Base-by-base conservation (phyloP, 1,140 invertebrate genomes). In the Zaprionus inermis region DNA sequence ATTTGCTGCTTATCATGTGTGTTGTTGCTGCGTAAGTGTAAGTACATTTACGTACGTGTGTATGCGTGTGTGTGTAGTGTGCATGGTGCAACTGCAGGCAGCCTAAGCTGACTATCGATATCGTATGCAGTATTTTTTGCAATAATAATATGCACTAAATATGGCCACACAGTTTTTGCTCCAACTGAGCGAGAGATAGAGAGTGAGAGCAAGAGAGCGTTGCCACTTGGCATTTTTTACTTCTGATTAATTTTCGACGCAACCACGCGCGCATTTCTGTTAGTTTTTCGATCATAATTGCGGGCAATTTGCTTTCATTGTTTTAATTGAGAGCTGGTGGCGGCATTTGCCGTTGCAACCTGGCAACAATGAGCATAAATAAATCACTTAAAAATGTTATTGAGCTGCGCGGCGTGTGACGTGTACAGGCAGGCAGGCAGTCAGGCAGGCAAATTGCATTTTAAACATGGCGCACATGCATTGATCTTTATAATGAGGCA, bases 371-470 rank as follows among this genome's bases (percentile, higher is more conserved):
- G 61, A 52, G 46, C 59, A 82, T 77, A 88, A 86, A 86, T 86
- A 86, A 86, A 86, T 86, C 83, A 88, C 72, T 82, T 88, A 64
- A 73, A 61, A 69, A 76, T 85, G 78, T 70, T 57, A 85, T 86
- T 72, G 71, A 81, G 70, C 81, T 46, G 14, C 30, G 34, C 49
- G 57, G 55, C n/a, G 64, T 38, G 30, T 16, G 24, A 30, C 4
- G 49, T 16, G 22, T 24, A 24, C 36, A 32, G 58, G 44, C 54
- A 85, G 30, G 30, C 30, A 32, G 30, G 30, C n/a, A 22, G 51
- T 20, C 38, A 34, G 56, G 46, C 24, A 7, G 56, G 46, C 55
- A 86, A 86, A 86, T 88, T 86, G 76, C 69, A 85, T 85, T 86
- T 85, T 79, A 85, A 86, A 86, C 32, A 51, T 24, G 14, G 22